Conservation (phyloP, 2,113 vertebrate genomes). For the Nothoprocta pentlandii region DNA sequence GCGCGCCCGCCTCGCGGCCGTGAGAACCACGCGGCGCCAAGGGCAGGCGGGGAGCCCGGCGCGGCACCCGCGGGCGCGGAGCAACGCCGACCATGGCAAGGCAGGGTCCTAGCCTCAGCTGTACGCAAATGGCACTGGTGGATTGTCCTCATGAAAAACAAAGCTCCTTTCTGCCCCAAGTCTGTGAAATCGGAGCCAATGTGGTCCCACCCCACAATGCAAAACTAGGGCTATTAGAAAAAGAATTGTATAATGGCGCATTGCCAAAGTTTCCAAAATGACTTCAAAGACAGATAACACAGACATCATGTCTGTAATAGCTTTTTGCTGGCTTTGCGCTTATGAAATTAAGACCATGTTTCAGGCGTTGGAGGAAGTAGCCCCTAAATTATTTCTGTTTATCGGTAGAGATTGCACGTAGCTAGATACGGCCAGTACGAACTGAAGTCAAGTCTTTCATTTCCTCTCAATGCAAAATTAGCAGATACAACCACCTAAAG, state of each 20-base stretch:
- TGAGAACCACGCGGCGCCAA: neutral
- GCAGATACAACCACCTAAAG: neutral
- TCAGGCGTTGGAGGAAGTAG: slow-evolving; percentile 50
- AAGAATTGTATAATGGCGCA: neutral
- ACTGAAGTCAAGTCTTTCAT: slow-evolving; percentile 38
- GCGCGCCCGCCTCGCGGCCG: neutral
- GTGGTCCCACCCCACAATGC: neutral
- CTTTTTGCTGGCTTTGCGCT: slow-evolving; percentile 23
- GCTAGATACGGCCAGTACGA: slow-evolving; percentile 1
- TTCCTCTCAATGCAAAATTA: neutral
- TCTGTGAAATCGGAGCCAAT: neutral
- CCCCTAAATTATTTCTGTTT: slow-evolving; percentile 39
- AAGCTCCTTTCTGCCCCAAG: neutral
- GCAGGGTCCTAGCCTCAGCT: neutral
- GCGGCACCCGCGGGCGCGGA: rapidly evolving
- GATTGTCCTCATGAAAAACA: neutral
- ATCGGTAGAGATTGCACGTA: slow-evolving; percentile 3
- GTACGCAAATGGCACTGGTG: neutral
- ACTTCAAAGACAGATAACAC: slow-evolving; percentile 8
- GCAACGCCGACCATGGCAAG: neutral
- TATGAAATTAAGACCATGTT: slow-evolving; percentile 12
- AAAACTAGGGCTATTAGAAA: neutral
- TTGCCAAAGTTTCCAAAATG: neutral
- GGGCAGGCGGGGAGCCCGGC: neutral
- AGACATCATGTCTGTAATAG: neutral